phyloP scores from a whole-genome alignment of 2,888 invertebrate genomes.

The Eremobia ochroleuca region DNA sequence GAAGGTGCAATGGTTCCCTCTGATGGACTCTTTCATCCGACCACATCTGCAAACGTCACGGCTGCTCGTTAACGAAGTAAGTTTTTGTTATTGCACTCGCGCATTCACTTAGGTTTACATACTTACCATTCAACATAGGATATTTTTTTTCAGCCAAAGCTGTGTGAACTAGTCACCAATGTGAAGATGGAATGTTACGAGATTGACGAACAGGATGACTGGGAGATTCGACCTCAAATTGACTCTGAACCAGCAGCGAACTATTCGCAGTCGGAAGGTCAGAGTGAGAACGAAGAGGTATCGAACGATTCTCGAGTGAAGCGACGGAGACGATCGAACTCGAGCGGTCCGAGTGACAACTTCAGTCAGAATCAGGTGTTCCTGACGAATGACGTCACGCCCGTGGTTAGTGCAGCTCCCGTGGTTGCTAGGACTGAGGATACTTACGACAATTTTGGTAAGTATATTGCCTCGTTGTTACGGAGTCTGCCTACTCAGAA shows the following conservation, averaged over 20 bases:
- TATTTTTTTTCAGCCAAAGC: constrained; percentile 28
- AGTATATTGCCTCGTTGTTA: constrained; percentile 75
- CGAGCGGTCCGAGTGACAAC: constrained; percentile 31
- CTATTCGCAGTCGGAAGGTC: constrained; percentile 34
- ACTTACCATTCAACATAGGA: neutral
- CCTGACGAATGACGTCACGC: constrained; percentile 1
- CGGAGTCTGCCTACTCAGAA: constrained; percentile 69
- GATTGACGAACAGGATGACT: constrained; percentile 40
- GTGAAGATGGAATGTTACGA: constrained; percentile 52
- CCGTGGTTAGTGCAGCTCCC: neutral
- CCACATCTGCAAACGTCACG: constrained; percentile 71
- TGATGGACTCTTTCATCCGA: constrained; percentile 78
- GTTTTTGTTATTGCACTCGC: constrained; percentile 7
- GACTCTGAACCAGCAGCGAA: constrained; percentile 28
- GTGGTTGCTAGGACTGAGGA: constrained; percentile 59
- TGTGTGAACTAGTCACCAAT: neutral
- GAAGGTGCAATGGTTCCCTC: constrained; percentile 75
- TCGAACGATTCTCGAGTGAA: constrained; percentile 45
- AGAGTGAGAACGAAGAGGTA: constrained; percentile 44
- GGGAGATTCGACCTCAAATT: constrained; percentile 25
- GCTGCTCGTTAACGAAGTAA: constrained; percentile 31
- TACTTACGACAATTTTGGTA: constrained; percentile 75
- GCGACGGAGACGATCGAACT: constrained; percentile 27
- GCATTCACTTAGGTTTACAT: neutral
- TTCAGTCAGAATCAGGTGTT: constrained; percentile 22